These are phyloP conservation scores for Leptopilina syphax DNA, from an alignment of 2,888 invertebrate species.

Conservation along the genomic window DNA sequence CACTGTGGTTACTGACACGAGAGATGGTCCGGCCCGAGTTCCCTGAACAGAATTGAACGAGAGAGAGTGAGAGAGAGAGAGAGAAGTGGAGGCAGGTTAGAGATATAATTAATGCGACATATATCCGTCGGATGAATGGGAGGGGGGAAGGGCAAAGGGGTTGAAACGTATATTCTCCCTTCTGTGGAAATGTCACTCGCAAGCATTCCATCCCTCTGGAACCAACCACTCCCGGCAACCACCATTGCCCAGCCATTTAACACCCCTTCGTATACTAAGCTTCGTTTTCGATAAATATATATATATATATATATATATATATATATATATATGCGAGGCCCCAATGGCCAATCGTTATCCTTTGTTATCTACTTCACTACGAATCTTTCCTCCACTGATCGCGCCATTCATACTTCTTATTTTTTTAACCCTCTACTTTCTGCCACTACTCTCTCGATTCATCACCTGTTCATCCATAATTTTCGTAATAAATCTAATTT, in stretches of 20 bases:
- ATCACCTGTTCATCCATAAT: too few relatives aligned
- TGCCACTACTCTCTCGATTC: too few relatives aligned
- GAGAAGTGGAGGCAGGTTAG: constrained; percentile 53
- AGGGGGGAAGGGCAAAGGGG: constrained; percentile 42
- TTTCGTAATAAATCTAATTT: too few relatives aligned
- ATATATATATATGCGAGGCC: not conserved
- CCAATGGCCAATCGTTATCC: constrained; percentile 21
- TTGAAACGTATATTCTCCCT: constrained; percentile 57
- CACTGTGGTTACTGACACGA: constrained; percentile 70
- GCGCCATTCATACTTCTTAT: too few relatives aligned
- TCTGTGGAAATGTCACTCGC: constrained; percentile 55
- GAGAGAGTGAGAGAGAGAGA: constrained; percentile 46
- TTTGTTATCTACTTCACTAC: constrained; percentile 15
- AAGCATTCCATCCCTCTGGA: constrained; percentile 40
- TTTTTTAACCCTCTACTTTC: too few relatives aligned
- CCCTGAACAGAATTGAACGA: constrained; percentile 26
- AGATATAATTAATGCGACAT: constrained; percentile 69
- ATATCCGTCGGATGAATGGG: constrained; percentile 63
- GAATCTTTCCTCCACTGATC: not conserved
- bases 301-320: constrained; percentile 9
- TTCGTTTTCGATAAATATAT: constrained; percentile 19
- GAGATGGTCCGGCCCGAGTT: constrained; percentile 57
- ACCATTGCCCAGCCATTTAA: constrained; percentile 53
- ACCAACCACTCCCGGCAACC: constrained; percentile 52
- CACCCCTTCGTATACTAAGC: constrained; percentile 25